These are phyloP conservation scores for Nebria ingens DNA, from an alignment of 1,140 invertebrate genomes.

Conservation along the genomic window DNA sequence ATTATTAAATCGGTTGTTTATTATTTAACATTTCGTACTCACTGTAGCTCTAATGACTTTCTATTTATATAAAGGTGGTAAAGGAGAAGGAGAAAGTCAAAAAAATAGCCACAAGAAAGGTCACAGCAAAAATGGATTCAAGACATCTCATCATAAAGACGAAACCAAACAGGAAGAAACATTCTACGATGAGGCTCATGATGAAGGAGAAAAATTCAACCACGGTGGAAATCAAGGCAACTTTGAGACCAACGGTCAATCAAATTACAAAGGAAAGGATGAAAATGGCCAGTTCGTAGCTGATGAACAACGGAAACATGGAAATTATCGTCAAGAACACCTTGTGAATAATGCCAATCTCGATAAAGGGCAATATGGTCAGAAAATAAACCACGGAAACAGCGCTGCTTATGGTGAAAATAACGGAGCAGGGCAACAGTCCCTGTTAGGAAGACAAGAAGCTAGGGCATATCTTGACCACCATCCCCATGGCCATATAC, in stretches of 20 bases:
- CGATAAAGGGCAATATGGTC: slow-evolving; percentile 44
- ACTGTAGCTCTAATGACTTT: too few species aligned
- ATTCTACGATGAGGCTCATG: slow-evolving; percentile 54
- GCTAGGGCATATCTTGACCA: slow-evolving; percentile 34
- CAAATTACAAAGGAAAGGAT: slow-evolving; percentile 44
- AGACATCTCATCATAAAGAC: slow-evolving; percentile 53
- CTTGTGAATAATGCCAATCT: slow-evolving; percentile 40
- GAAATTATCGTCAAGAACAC: slow-evolving; percentile 40
- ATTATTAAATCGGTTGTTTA: slow-evolving; percentile 13
- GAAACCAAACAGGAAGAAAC: slow-evolving; percentile 53
- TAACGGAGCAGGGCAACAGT: slow-evolving; percentile 44
- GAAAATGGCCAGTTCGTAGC: slow-evolving; percentile 42
- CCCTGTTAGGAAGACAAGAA: slow-evolving; percentile 45
- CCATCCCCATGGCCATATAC: slow-evolving; percentile 21
- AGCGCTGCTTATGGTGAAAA: slow-evolving; percentile 41
- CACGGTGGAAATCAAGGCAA: slow-evolving; percentile 37
- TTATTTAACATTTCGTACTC: slow-evolving; percentile 2
- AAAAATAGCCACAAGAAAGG: slow-evolving; percentile 52
- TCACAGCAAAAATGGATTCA: slow-evolving; percentile 51
- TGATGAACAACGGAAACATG: slow-evolving; percentile 42
- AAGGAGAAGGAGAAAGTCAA: slow-evolving; percentile 40
- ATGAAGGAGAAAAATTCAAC: slow-evolving; percentile 45
- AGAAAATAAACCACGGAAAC: slow-evolving; percentile 42
- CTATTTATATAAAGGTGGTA: slow-evolving; percentile 28
- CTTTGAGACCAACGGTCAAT: slow-evolving; percentile 41